Evolutionary conservation across 2,888 invertebrate species (phyloP).

Genomic region (Pollenia griseotomentosa): DNA sequence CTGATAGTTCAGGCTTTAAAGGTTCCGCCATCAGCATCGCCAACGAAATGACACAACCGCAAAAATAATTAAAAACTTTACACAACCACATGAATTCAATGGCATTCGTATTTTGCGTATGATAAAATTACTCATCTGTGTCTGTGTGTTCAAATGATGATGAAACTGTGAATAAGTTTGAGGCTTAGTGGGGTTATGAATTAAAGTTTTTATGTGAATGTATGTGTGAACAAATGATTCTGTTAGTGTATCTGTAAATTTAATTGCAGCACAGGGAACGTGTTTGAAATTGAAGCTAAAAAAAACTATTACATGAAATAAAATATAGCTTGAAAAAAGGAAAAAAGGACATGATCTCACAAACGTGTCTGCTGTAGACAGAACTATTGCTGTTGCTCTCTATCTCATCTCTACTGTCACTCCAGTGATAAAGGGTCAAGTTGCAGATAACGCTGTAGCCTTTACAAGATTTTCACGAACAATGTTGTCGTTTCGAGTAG

Average conservation of each 20-base stretch:
- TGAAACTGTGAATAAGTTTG: background rate
- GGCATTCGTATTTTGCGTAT: conserved; percentile 50
- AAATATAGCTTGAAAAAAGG: conserved; percentile 37
- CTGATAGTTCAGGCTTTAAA: conserved; percentile 18
- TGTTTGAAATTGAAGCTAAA: conserved; percentile 51
- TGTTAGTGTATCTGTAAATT: conserved; percentile 21
- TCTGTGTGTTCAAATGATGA: background rate
- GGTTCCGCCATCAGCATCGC: conserved; percentile 25
- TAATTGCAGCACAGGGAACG: conserved; percentile 44
- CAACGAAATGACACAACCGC: conserved; percentile 68
- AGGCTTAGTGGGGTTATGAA: background rate
- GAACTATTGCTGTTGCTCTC: conserved; percentile 28
- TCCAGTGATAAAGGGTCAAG: conserved; percentile 38
- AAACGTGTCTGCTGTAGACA: conserved; percentile 62
- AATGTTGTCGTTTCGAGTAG: conserved; percentile 28
- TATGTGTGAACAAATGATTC: conserved; percentile 24
- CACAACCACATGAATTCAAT: conserved; percentile 68
- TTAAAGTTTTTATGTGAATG: conserved; percentile 3
- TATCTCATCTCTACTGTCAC: background rate
- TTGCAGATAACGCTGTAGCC: conserved; percentile 4
- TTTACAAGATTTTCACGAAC: conserved; percentile 40
- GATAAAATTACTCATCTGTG: background rate
- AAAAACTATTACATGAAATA: conserved; percentile 1
- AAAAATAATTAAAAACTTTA: conserved; percentile 73
- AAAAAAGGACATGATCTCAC: conserved; percentile 57